Evolutionary conservation across 2,888 invertebrate genomes (phyloP).

Genomic region (Oligia strigilis): DNA sequence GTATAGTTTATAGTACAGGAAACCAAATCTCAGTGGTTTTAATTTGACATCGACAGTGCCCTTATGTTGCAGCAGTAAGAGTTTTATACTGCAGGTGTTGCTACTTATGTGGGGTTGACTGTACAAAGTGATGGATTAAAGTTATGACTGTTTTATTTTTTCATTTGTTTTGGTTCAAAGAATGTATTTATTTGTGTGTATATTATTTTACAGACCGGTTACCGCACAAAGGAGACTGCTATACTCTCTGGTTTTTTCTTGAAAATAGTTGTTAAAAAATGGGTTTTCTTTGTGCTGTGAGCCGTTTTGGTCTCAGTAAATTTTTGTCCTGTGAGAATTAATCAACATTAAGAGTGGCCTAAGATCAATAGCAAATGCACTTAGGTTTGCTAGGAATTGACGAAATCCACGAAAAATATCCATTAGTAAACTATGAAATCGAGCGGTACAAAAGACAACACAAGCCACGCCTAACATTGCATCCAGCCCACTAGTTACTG

Average conservation of each 20-base stretch:
- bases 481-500: too few species aligned
- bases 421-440: neutral
- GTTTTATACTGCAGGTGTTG: neutral
- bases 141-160: neutral
- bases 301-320: too few species aligned
- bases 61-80: neutral
- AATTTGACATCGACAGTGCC: neutral
- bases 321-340: too few species aligned
- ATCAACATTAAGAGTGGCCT: neutral
- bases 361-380: neutral
- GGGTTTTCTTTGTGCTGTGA: neutral
- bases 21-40: too few species aligned
- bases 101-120: neutral
- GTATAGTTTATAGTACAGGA: neutral
- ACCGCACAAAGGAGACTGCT: neutral
- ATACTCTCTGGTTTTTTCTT: neutral
- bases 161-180: neutral
- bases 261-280: neutral
- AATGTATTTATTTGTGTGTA: neutral
- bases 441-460: neutral
- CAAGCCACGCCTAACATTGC: neutral
- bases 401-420: neutral
- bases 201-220: neutral
- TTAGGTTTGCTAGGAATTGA: neutral
- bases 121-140: neutral